phyloP scores from a whole-genome alignment of 1,140 invertebrate genomes.

The Drosophila novamexicana region DNA sequence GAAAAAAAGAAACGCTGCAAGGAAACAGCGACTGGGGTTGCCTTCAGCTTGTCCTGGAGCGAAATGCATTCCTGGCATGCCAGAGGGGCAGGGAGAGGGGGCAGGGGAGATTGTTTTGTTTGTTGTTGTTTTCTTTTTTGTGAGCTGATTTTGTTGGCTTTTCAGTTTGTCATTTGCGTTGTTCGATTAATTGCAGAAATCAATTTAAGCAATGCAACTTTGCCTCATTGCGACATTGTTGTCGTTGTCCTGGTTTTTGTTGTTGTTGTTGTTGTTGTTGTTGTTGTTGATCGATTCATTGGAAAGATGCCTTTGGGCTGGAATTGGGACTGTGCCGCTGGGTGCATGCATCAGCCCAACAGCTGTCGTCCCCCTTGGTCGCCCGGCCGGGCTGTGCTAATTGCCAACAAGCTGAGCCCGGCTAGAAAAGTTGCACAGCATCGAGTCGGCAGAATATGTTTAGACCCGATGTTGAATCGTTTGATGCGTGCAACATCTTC shows the following conservation, averaged over 20 bases:
- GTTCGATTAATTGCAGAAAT: conserved; percentile 84
- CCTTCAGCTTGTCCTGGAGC: conserved; percentile 33
- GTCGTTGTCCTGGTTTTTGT: conserved; percentile 23
- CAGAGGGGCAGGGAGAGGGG: conserved; percentile 14
- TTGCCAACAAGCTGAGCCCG: conserved; percentile 61
- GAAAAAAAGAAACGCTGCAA: conserved; percentile 6
- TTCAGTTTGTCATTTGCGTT: conserved; percentile 79
- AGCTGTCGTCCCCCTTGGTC: too few relatives aligned
- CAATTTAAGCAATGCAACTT: conserved; percentile 82
- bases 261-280: conserved; percentile 17
- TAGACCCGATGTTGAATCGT: conserved; percentile 14
- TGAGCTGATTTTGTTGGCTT: conserved; percentile 37
- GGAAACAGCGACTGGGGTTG: background rate
- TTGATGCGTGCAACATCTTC: conserved; percentile 65
- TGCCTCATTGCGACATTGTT: conserved; percentile 76
- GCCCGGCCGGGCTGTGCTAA: conserved; percentile 46
- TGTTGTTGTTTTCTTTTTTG: conserved; percentile 4
- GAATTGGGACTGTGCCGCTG: conserved; percentile 65
- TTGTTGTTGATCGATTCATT: conserved; percentile 72
- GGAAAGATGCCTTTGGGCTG: conserved; percentile 69
- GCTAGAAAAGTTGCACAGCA: conserved; percentile 26
- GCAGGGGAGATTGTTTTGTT: conserved; percentile 23
- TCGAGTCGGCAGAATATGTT: conserved; percentile 21
- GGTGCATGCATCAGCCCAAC: conserved; percentile 42
- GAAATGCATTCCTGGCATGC: conserved; percentile 63